Base-by-base conservation (phyloP, 2,888 invertebrate species). In the Parnassius smintheus region DNA sequence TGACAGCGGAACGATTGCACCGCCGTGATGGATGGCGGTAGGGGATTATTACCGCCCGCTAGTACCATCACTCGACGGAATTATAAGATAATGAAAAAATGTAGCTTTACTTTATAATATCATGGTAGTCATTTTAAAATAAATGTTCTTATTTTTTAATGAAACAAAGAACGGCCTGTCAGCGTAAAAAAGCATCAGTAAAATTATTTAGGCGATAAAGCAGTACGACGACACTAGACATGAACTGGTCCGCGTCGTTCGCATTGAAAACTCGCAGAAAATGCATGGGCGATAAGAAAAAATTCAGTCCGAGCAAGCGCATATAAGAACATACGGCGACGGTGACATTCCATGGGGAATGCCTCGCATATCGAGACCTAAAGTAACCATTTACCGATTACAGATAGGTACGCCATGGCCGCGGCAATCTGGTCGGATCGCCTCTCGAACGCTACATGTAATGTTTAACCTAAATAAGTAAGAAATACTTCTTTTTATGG, bases 351-450 rank as follows among this genome's bases (percentile, higher is more conserved):
- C 89, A 80, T 73, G 78, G 79, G 79, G 82, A 87, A 91, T 91
- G 80, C 82, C 81, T 80, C 81, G 85, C 88, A 89, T 90, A 89
- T 86, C 88, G 83, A 88, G 88, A 83, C 86, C 86, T 87, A 85
- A 86, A 88, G 86, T 86, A 86, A 89, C 89, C 89, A 91, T 90
- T 90, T 91, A 90, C 89, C 83, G 91, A 91, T 91, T 86, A 85
- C 87, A 91, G 90, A 90, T 74, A 72, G 74, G 72, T 90, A 91
- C 90, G 89, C 90, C 89, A 89, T 85, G 90, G 91, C 82, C 91
- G 80, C 79, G 79, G 85, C 81, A 85, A 91, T 91, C 90, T 91
- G 87, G 88, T 81, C 87, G 83, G 88, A 84, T 88, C 84, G 87
- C 86, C 81, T 86, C 83, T 83, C 80, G 81, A 85, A 86, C 82